Evolutionary conservation across 2,113 vertebrate genomes (phyloP).

Genomic region (Aptenodytes patagonicus): DNA sequence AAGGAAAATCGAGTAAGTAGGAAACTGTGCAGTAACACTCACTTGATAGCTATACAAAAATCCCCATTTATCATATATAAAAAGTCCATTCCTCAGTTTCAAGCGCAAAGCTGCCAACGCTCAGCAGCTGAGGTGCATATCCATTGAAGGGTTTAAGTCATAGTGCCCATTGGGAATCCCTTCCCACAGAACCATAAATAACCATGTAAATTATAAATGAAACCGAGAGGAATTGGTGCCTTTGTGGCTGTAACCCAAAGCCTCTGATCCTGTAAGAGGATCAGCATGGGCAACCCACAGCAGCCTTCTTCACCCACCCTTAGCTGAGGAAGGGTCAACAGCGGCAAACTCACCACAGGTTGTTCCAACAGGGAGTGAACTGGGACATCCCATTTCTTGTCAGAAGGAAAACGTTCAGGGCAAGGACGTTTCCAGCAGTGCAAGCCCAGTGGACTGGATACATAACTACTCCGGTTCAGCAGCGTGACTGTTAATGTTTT

Average conservation of each 20-base stretch:
- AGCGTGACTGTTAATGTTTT: neutral
- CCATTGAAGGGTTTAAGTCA: accelerated
- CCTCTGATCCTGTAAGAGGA: neutral
- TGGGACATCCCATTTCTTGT: neutral
- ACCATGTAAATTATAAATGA: neutral
- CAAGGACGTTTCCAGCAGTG: neutral
- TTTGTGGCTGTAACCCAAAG: neutral
- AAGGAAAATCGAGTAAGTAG: neutral
- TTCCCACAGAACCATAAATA: neutral
- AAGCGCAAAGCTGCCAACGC: neutral
- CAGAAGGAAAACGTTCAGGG: neutral
- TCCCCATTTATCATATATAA: neutral
- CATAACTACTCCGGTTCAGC: neutral
- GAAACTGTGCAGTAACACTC: neutral
- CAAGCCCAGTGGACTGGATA: neutral
- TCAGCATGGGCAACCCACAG: neutral
- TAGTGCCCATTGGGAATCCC: accelerated
- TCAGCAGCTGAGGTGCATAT: neutral
- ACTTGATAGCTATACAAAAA: neutral
- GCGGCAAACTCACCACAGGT: neutral
- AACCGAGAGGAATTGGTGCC: neutral
- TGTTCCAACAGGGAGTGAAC: neutral
- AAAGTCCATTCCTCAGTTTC: neutral
- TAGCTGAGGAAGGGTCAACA: neutral
- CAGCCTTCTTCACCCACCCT: neutral